phyloP scores from a whole-genome alignment of 92 coral and sea anemone genomes.

The Porites evermanni region DNA sequence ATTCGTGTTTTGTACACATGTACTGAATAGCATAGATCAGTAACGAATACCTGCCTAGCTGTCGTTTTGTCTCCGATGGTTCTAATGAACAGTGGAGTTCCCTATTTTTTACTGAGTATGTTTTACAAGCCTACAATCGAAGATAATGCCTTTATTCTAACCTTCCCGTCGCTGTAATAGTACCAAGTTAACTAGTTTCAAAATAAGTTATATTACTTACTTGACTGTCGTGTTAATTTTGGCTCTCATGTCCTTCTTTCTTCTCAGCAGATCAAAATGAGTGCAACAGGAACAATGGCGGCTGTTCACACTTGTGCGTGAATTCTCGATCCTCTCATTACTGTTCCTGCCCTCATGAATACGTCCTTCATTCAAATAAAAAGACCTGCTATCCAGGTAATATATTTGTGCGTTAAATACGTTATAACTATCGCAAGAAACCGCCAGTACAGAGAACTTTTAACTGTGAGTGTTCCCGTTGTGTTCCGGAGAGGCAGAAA shows the following conservation, averaged over 20 bases:
- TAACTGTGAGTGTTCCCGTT: neutral
- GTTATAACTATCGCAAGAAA: neutral
- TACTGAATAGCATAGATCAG: too few species aligned
- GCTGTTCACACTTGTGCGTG: slow-evolving; percentile 92
- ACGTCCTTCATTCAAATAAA: slow-evolving; percentile 67
- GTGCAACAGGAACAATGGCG: slow-evolving; percentile 77
- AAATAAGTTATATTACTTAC: neutral
- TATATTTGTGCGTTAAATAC: too few species aligned
- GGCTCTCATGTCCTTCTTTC: slow-evolving; percentile 2
- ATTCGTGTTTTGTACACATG: too few species aligned
- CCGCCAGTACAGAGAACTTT: neutral
- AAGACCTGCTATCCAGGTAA: slow-evolving; percentile 88
- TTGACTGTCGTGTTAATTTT: neutral
- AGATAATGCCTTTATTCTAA: too few species aligned
- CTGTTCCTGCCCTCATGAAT: slow-evolving; percentile 84
- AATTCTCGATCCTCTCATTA: slow-evolving; percentile 77
- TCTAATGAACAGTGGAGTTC: too few species aligned
- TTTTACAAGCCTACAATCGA: too few species aligned
- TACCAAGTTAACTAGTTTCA: too few species aligned
- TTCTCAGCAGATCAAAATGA: slow-evolving; percentile 83
- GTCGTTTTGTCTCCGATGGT: too few species aligned
- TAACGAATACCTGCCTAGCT: too few species aligned
- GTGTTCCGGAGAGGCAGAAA: neutral
- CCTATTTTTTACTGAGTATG: too few species aligned
- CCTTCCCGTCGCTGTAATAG: too few species aligned